Base-by-base conservation (phyloP, 2,113 vertebrate species). In the Xenopus tropicalis region DNA sequence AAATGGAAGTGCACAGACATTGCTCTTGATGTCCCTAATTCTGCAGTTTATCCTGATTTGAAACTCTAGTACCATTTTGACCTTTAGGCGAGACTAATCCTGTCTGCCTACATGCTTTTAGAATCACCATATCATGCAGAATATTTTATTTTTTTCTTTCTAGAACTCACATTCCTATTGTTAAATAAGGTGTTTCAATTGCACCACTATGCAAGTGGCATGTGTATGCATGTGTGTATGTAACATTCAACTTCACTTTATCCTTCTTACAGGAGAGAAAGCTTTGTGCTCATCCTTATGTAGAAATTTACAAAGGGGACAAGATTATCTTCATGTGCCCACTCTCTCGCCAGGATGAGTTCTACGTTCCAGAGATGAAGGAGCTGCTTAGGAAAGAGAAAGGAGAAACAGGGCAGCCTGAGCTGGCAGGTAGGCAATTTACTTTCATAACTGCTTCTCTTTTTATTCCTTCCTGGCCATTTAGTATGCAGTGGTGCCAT, bases 291-390 rank as follows among this genome's bases (percentile, higher is more conserved):
- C 93, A 95, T 77, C 95, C 96, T 2, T 86, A 85, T 19, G 86
- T 98, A 2, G 96, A 98, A 90, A 92, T 98, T 87, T 96, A 89
- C 79, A 86, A 87, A 51, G 85, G 90, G 24, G 91, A 94, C 72
- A 79, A 91, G 84, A 96, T 93, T 84, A 90, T 95, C 77, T 98
- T 96, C 6, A 88, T 98, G 88, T 95, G 93, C 25, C 97, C 97
- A 0, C 88, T 98, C 16, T 94, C 96, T 14, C 92, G 92, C 24
- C 95, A 96, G 84, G 90, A 88, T 3, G 94, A 96, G 80, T 98
- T 98, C 88, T 96, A 94, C 0, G 95, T 99, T 66, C 95, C 95
- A 14, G 96, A 99, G 85, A 89, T 95, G 87, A 92, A 91, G 80
- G 93, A 96, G 52, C 83, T 94, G 48, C 90, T 90, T 71, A 77